phyloP scores from a whole-genome alignment of 1,140 invertebrate genomes.

The Heliconius melpomene region DNA sequence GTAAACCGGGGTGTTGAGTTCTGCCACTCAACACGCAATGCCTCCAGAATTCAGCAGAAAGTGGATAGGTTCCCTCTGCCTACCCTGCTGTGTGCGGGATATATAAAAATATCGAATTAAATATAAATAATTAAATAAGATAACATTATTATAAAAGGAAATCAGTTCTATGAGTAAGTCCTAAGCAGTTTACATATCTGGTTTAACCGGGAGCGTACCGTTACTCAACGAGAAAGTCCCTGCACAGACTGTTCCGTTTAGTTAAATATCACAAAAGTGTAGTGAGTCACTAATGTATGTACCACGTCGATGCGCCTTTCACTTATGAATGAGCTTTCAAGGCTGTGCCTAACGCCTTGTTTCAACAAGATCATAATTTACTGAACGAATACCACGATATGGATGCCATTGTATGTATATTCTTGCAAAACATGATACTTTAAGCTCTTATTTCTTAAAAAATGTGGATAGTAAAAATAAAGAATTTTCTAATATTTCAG shows the following conservation, averaged over 20 bases:
- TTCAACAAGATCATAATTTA: neutral
- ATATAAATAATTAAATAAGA: too few relatives aligned
- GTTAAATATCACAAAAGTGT: slow-evolving; percentile 14
- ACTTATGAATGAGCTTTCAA: slow-evolving; percentile 70
- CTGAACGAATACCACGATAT: neutral
- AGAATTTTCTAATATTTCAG: too few relatives aligned
- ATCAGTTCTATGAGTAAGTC: neutral
- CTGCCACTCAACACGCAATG: too few relatives aligned
- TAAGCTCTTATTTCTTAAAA: too few relatives aligned
- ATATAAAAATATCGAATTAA: too few relatives aligned
- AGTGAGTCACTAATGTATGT: slow-evolving; percentile 39
- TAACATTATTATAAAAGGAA: neutral
- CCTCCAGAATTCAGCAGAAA: too few relatives aligned
- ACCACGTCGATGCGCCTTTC: slow-evolving; percentile 60
- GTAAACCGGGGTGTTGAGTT: too few relatives aligned
- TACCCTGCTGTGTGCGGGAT: too few relatives aligned
- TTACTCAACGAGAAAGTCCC: slow-evolving; percentile 5
- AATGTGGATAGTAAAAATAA: too few relatives aligned
- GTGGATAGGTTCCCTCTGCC: too few relatives aligned
- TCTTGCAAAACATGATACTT: neutral
- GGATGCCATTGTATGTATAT: neutral
- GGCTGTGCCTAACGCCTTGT: slow-evolving; percentile 40
- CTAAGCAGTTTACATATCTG: neutral
- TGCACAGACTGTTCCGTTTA: neutral
- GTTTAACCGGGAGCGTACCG: neutral